These are phyloP conservation scores for Drosophila gaucha DNA, from an alignment of 2,888 invertebrate species.

Conservation along the genomic window DNA sequence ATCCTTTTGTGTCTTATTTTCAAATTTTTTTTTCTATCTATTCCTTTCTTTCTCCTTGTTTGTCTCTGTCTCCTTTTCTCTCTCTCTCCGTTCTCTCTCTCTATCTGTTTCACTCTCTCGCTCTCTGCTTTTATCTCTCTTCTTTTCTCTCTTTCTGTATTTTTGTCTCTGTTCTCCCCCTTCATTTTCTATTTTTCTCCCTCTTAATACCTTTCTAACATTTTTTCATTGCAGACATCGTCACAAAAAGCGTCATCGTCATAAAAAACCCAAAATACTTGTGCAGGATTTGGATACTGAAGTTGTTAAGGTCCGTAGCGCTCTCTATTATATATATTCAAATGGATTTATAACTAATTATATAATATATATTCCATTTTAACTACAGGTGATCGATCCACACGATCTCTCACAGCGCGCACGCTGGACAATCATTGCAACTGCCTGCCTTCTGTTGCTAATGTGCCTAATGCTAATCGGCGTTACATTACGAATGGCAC, in stretches of 20 bases:
- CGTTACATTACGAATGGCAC: slow-evolving; percentile 96
- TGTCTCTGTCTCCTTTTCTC: too few relatives aligned
- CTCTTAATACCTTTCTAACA: not conserved
- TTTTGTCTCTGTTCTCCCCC: not conserved
- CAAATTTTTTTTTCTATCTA: too few relatives aligned
- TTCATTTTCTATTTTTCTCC: not conserved
- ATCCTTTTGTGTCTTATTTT: too few relatives aligned
- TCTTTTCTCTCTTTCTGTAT: not conserved
- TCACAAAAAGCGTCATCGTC: slow-evolving; percentile 84
- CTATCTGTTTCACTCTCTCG: not conserved
- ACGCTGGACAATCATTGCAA: slow-evolving; percentile 95
- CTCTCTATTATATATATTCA: not conserved
- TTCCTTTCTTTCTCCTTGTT: too few relatives aligned
- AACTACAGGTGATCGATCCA: slow-evolving; percentile 88
- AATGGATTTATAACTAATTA: too few relatives aligned
- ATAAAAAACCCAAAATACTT: slow-evolving; percentile 85
- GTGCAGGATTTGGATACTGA: slow-evolving; percentile 85
- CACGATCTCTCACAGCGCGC: slow-evolving; percentile 93
- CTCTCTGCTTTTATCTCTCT: not conserved
- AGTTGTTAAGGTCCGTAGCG: slow-evolving; percentile 82
- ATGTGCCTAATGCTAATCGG: slow-evolving; percentile 96
- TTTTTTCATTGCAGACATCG: slow-evolving; percentile 77
- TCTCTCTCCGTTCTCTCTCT: not conserved
- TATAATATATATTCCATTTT: not conserved
- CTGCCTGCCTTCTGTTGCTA: slow-evolving; percentile 93